Percentiles rank a stretch among this genome's conserved stretches.
phyloP scores from a whole-genome alignment of 1,140 invertebrate species.

The Sweltsa coloradensis region DNA sequence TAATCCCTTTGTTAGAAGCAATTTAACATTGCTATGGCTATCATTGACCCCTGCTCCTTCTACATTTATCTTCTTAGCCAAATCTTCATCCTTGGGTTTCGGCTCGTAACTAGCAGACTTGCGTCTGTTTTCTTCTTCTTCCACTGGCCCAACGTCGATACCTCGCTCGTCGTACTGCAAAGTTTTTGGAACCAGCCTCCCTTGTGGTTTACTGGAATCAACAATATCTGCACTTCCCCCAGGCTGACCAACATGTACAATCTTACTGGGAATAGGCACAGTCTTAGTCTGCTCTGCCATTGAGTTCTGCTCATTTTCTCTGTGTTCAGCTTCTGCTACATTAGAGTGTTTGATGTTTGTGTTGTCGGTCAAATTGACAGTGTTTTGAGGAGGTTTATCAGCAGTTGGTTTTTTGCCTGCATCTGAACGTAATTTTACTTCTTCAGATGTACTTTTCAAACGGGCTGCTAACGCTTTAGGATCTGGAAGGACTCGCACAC shows the following conservation, averaged over 20 bases:
- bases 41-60: too few relatives aligned
- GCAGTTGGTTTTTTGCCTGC: background rate
- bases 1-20: slow-evolving; percentile 8
- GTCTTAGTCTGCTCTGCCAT: slow-evolving; percentile 8
- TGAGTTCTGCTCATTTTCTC: slow-evolving; percentile 9
- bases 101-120: background rate
- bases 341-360: background rate
- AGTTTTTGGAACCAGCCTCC: too few relatives aligned
- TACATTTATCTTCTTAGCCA: slow-evolving; percentile 2
- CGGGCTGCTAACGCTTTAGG: too few relatives aligned
- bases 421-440: too few relatives aligned
- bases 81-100: background rate
- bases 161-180: slow-evolving; percentile 9
- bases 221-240: background rate
- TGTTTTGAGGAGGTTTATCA: background rate
- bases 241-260: too few relatives aligned
- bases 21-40: too few relatives aligned
- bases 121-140: background rate
- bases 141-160: slow-evolving; percentile 8
- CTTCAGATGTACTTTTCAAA: too few relatives aligned
- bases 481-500: slow-evolving; percentile 9
- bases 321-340: slow-evolving; percentile 3
- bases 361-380: background rate
- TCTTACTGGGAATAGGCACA: too few relatives aligned
- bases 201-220: background rate